These are phyloP conservation scores for Rhingia rostrata DNA, from an alignment of 2,888 invertebrate species.

Conservation along the genomic window DNA sequence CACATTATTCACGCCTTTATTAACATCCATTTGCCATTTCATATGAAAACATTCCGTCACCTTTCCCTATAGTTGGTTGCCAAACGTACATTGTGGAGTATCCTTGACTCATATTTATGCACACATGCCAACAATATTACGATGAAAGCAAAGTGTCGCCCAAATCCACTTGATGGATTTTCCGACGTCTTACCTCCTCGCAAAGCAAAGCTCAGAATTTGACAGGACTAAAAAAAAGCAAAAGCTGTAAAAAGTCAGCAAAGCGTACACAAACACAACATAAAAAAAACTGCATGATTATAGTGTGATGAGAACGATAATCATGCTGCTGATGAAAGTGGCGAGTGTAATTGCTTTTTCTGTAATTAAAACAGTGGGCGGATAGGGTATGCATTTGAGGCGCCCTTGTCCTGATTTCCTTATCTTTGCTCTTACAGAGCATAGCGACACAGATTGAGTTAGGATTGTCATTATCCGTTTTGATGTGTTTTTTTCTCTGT, in stretches of 20 bases:
- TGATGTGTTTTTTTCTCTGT: slow-evolving; percentile 15
- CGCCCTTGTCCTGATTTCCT: slow-evolving; percentile 70
- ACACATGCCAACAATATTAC: slow-evolving; percentile 58
- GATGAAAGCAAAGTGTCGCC: slow-evolving; percentile 58
- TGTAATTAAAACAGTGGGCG: slow-evolving; percentile 66
- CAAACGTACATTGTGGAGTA: slow-evolving; percentile 32
- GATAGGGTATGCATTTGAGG: slow-evolving; percentile 19
- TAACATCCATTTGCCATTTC: slow-evolving; percentile 41
- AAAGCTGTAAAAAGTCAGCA: slow-evolving; percentile 18
- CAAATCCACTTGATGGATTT: slow-evolving; percentile 57
- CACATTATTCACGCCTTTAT: slow-evolving; percentile 27
- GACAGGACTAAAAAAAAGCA: slow-evolving; percentile 39
- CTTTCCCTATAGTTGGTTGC: slow-evolving; percentile 7
- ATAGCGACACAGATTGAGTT: slow-evolving; percentile 61
- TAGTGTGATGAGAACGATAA: slow-evolving; percentile 57
- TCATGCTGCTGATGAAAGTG: slow-evolving; percentile 68
- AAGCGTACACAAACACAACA: not conserved
- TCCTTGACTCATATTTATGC: slow-evolving; percentile 65
- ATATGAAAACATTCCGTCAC: slow-evolving; percentile 47
- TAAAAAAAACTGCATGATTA: slow-evolving; percentile 53
- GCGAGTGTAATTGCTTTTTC: slow-evolving; percentile 73
- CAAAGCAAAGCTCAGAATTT: slow-evolving; percentile 53
- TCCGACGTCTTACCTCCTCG: slow-evolving; percentile 46
- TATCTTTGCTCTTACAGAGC: slow-evolving; percentile 44
- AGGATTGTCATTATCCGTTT: slow-evolving; percentile 56